Percentiles rank a stretch among this genome's conserved stretches.
Evolutionary conservation across 2,797 vertebrate species (phyloP).

Genomic region (Urosaurus nigricauda): DNA sequence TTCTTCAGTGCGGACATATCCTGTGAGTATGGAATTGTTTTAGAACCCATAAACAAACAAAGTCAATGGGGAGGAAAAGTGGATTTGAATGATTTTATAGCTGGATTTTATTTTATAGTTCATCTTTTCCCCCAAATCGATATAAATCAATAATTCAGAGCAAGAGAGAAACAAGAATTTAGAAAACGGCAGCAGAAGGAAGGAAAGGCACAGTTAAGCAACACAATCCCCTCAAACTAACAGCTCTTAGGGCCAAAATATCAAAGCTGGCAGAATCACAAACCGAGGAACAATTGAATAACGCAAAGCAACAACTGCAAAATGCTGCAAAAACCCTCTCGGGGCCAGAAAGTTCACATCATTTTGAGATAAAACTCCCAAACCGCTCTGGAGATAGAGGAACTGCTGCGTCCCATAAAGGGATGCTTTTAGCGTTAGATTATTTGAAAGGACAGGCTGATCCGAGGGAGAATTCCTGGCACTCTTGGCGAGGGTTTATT

Average conservation of each 20-base stretch:
- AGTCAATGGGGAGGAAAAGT: too few species aligned
- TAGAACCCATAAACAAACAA: background rate
- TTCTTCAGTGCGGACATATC: too few species aligned
- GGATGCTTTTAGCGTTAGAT: background rate
- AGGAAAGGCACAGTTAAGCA: background rate
- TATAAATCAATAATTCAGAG: background rate
- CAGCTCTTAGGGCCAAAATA: background rate
- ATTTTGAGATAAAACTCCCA: background rate
- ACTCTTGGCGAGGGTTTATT: background rate
- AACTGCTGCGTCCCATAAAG: background rate
- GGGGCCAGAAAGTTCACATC: background rate
- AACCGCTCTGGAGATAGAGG: background rate
- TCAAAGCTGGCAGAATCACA: background rate
- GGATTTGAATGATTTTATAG: too few species aligned
- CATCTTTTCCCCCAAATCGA: too few species aligned
- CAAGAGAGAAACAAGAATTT: background rate
- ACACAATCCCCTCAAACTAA: background rate
- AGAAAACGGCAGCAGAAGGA: background rate
- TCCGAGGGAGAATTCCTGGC: background rate
- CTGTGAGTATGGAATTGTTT: background rate
- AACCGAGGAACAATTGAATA: background rate
- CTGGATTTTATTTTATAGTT: too few species aligned
- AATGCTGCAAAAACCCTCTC: background rate
- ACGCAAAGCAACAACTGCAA: background rate
- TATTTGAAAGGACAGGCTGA: background rate